Evolutionary conservation across 2,888 invertebrate genomes (phyloP), one percentile per base, ranked within the genome.

Genomic region (Trimorus sp.): DNA sequence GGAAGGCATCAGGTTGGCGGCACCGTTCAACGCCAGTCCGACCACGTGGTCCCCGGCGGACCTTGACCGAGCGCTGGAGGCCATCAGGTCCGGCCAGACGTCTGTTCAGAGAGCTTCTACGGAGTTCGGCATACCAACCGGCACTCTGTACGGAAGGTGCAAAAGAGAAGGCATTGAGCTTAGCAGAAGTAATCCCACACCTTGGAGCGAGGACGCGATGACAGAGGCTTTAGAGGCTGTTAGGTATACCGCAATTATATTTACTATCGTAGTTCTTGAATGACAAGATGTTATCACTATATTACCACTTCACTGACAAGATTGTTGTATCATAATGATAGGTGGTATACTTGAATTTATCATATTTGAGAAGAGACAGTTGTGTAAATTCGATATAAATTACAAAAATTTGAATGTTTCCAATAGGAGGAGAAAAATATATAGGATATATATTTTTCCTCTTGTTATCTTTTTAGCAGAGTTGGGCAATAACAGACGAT

Each of bases 191-290:
- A 97, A 96, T 93, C 97, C 97, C n/a, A 97, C 97, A 56, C 97
- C 97, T 9, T 97, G 97, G 97, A 96, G 97, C n/a, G 97, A 97
- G 90, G 97, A 96, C 89, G 97, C 97, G 38, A 97, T 97, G 97
- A 96, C 96, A 26, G 97, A 97, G 92, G 97, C 97, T 26, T 93
- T 97, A 56, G 97, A 97, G 91, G 96, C 97, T 84, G 97, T 97
- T 85, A 95, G 96, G 96, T 96, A 45, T 42, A 42, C 4, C 26
- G 26, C 26, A 26, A n/a, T n/a, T n/a, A n/a, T n/a, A 3, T 26
- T 26, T 26, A 26, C 26, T 26, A 3, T 26, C 26, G n/a, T n/a
- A n/a, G 4, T 26, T 4, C 26, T 26, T 26, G 26, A 26, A 26
- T 4, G 26, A n/a, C n/a, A n/a, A n/a, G n/a, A n/a, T n/a, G 26